Conservation (phyloP, 2,113 vertebrate genomes). For the Camelus bactrianus region DNA sequence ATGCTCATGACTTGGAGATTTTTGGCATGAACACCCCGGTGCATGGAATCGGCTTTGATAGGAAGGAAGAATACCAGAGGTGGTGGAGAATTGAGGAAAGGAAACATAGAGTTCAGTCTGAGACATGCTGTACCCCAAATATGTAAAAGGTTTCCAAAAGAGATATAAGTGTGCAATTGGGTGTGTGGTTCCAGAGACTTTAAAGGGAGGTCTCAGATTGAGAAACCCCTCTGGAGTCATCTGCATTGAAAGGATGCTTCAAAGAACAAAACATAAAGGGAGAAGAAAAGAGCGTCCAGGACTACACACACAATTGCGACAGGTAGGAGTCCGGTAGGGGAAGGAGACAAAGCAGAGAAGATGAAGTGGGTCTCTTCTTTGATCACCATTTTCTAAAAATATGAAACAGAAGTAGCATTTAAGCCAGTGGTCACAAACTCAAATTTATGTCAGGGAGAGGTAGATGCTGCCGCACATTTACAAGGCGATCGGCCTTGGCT, state of each 20-base stretch:
- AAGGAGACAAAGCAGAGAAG: neutral
- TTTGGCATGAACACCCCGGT: neutral
- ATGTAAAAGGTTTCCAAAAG: neutral
- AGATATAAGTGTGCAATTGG: neutral
- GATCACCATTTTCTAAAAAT: neutral
- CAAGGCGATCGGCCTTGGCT: neutral
- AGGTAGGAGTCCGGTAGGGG: neutral
- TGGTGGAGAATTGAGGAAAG: neutral
- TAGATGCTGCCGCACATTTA: too few relatives aligned
- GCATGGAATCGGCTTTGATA: neutral
- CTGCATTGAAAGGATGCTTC: neutral
- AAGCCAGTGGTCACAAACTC: neutral
- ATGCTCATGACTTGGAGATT: neutral
- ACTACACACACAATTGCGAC: rapidly evolving
- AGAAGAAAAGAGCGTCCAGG: neutral
- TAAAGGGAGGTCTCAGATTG: neutral
- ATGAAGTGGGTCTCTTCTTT: neutral
- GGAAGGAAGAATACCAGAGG: neutral
- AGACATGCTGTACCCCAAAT: neutral
- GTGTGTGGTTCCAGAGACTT: neutral
- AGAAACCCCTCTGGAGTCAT: neutral
- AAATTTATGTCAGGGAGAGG: neutral
- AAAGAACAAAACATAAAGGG: neutral
- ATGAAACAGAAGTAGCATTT: neutral
- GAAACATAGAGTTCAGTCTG: neutral